Base-by-base conservation (phyloP, 2,888 invertebrate genomes). In the Trachelus stipa region DNA sequence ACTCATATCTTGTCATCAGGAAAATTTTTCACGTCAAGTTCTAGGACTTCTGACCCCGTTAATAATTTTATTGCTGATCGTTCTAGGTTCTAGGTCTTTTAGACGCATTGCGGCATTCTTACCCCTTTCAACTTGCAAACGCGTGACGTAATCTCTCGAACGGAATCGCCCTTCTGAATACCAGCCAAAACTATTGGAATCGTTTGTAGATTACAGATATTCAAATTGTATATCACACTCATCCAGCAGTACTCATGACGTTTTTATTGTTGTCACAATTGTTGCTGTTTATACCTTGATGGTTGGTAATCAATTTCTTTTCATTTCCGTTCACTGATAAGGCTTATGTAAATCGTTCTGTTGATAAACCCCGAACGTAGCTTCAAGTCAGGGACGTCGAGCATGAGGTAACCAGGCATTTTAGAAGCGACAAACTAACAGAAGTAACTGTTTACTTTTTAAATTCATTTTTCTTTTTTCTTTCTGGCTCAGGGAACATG, bases 391-490 rank as follows among this genome's bases (percentile, higher is more conserved):
- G 56, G 56, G 2, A 56, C 40, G 6, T 40, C 23, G 1, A 40
- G 4, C 56, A 23, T 9, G 0, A 56, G 23, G 23, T 56, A 23
- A 23, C 23, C 56, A 23, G 56, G 1, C 23, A 23, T 23, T 23
- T 6, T 23, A 56, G 56, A 56, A 56, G 23, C 23, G 9, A 56
- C 2, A 23, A 23, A 23, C 23, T 56, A 56, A 23, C 15, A 68
- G 56, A 73, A 77, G 34, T 68, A 35, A 73, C 76, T 73, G 68
- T 68, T 73, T 77, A 30, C 30, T 34, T 68, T 76, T 34, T n/a
- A 73, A 69, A 73, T 73, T 40, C 12, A 34, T 31, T 30, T 33
- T 34, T 69, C 12, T 34, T 68, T 30, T 73, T 23, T n/a, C 40
- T 30, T 12, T 73, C 73, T 73, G 12, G 40, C 34, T 37, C 23